phyloP scores from a whole-genome alignment of 1,140 invertebrate genomes.

The Drosophila ogumai region DNA sequence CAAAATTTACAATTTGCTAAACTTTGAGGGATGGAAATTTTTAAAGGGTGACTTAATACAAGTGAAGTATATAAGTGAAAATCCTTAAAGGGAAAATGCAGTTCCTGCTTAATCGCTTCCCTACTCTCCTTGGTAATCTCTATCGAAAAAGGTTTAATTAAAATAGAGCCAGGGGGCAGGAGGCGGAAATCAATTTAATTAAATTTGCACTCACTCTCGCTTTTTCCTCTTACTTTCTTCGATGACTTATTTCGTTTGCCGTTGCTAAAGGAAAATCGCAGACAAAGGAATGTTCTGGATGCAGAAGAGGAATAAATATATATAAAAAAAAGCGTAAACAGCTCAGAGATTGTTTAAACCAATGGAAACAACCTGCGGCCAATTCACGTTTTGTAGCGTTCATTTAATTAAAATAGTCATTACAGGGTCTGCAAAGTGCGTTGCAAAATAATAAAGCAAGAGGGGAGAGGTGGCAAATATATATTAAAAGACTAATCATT shows the following conservation, averaged over 20 bases:
- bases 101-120: slow-evolving; percentile 13
- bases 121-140: slow-evolving; percentile 8
- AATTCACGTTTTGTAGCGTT: slow-evolving; percentile 41
- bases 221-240: slow-evolving; percentile 29
- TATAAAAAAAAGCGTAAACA: slow-evolving; percentile 13
- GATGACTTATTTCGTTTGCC: slow-evolving; percentile 19
- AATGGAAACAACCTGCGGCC: slow-evolving; percentile 41
- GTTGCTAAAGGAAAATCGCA: slow-evolving; percentile 23
- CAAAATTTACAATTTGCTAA: slow-evolving; percentile 64
- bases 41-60: slow-evolving; percentile 16
- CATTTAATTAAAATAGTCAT: slow-evolving; percentile 63
- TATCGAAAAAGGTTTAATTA: slow-evolving; percentile 41
- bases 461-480: background rate
- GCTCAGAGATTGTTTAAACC: slow-evolving; percentile 14
- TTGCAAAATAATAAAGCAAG: background rate
- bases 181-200: slow-evolving; percentile 50
- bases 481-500: background rate
- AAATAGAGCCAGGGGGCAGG: slow-evolving; percentile 16
- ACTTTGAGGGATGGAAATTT: slow-evolving; percentile 23
- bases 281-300: slow-evolving; percentile 35
- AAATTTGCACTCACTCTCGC: slow-evolving; percentile 44
- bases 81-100: slow-evolving; percentile 24
- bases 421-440: background rate
- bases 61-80: background rate
- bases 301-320: slow-evolving; percentile 9